Evolutionary conservation across 2,113 vertebrate species (phyloP), one percentile per base, ranked within the genome.

Genomic region (Edolisoma coerulescens): DNA sequence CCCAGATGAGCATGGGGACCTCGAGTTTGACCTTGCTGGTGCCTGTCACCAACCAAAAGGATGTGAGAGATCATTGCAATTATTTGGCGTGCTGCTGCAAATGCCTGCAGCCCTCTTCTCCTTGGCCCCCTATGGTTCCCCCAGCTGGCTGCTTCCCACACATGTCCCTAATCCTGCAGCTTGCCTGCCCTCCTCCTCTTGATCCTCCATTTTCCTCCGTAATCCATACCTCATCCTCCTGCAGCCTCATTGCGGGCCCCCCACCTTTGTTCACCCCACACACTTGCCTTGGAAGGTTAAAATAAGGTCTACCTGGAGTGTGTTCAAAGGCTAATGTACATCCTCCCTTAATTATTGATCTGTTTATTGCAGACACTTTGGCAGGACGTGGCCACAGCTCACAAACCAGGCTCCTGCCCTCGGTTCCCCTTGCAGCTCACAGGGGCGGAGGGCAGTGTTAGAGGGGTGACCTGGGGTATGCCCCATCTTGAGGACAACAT

Each of bases 321-420:
- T 79, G 88, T 97, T 98, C 98, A 97, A 97, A 95, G 96, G 77
- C 97, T 98, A 97, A 98, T 97, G 96, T 89, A 97, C 83, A 96
- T 97, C 96, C 89, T 97, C 80, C 94, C 95, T 97, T 97, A 97
- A 97, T 97, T 98, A 98, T 98, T 98, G 97, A 98, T 98, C 94
- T 97, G 97, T 95, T 98, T 97, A 96, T 95, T 97, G 92, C 97
- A 97, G 96, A 93, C 28, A 22, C 92, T 84, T 60, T 94, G 96
- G 96, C 96, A 98, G 95, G 97, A 96, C 84, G 44, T 56, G 4
- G 53, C 42, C 76, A 90, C 32, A 52, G 91, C 93, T 60, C 23
- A 30, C 41, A 67, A 73, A 96, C 86, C 89, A 86, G 73, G 50
- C 56, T 80, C 57, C 90, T 63, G 50, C 92, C 88, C 96, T 88